phyloP scores from a whole-genome alignment of 2,888 invertebrate genomes.

The Sesamia inferens region DNA sequence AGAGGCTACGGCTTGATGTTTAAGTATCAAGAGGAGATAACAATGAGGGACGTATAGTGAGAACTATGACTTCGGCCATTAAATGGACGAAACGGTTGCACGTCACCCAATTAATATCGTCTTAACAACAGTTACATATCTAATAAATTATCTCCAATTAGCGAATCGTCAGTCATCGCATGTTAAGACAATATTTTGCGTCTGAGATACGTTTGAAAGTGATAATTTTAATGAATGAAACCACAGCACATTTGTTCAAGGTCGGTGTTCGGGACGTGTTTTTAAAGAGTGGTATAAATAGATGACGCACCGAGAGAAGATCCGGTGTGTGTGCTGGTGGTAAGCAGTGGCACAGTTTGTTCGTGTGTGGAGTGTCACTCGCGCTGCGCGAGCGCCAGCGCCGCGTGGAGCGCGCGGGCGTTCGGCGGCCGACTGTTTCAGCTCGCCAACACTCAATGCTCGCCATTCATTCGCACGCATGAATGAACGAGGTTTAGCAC shows the following conservation, averaged over 20 bases:
- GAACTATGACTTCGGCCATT: slow-evolving; percentile 58
- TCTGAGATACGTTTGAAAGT: slow-evolving; percentile 65
- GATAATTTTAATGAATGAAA: slow-evolving; percentile 79
- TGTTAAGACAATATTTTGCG: slow-evolving; percentile 64
- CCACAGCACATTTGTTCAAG: slow-evolving; percentile 77
- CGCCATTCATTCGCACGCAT: slow-evolving; percentile 85
- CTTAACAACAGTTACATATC: slow-evolving; percentile 69
- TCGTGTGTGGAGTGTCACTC: slow-evolving; percentile 61
- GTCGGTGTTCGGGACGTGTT: slow-evolving; percentile 72
- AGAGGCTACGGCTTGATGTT: slow-evolving; percentile 19
- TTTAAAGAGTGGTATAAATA: slow-evolving; percentile 76
- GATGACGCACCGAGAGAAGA: slow-evolving; percentile 82
- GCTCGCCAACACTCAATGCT: slow-evolving; percentile 61
- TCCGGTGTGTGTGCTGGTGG: slow-evolving; percentile 72
- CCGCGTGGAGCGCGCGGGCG: slow-evolving; percentile 81
- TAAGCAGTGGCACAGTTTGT: slow-evolving; percentile 64
- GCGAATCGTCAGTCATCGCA: slow-evolving; percentile 70
- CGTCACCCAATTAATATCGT: slow-evolving; percentile 75
- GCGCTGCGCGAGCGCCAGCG: slow-evolving; percentile 75
- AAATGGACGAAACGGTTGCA: slow-evolving; percentile 68
- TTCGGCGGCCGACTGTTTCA: slow-evolving; percentile 83
- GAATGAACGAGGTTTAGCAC: slow-evolving; percentile 84
- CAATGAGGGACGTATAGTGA: slow-evolving; percentile 32
- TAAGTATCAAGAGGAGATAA: slow-evolving; percentile 12
- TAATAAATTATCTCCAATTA: slow-evolving; percentile 78